These are phyloP conservation scores for Microcebus murinus DNA, from an alignment of 2,113 vertebrate genomes.

Conservation along the genomic window DNA sequence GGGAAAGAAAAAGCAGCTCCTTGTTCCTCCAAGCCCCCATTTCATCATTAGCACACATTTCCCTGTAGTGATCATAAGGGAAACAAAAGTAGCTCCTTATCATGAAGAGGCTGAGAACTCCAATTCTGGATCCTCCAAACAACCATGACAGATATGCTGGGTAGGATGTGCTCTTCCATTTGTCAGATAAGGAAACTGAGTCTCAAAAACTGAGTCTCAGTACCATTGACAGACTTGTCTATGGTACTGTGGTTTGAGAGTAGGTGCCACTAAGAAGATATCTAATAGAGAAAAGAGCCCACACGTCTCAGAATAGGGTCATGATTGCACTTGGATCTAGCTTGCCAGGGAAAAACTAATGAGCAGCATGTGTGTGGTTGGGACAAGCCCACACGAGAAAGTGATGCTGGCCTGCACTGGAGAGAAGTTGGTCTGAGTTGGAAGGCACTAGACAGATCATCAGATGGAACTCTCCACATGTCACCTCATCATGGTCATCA, in stretches of 20 bases:
- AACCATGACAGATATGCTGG: background rate
- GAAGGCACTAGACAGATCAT: background rate
- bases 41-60: conserved; percentile 45
- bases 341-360: background rate
- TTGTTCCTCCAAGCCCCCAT: background rate
- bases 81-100: background rate
- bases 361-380: background rate
- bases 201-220: background rate
- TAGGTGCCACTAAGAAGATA: conserved; percentile 7
- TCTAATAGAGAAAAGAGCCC: background rate
- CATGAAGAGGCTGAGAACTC: background rate
- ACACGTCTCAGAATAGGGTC: background rate
- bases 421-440: background rate
- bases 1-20: conserved; percentile 31
- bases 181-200: conserved; percentile 15
- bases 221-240: background rate
- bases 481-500: background rate
- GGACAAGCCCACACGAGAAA: background rate
- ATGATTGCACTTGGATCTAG: background rate
- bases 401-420: background rate
- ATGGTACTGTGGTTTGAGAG: background rate
- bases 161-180: background rate
- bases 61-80: background rate
- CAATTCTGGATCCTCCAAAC: background rate
- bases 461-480: background rate